Evolutionary conservation across 2,113 vertebrate genomes (phyloP).

Genomic region (Dunckerocampus dactyliophorus): DNA sequence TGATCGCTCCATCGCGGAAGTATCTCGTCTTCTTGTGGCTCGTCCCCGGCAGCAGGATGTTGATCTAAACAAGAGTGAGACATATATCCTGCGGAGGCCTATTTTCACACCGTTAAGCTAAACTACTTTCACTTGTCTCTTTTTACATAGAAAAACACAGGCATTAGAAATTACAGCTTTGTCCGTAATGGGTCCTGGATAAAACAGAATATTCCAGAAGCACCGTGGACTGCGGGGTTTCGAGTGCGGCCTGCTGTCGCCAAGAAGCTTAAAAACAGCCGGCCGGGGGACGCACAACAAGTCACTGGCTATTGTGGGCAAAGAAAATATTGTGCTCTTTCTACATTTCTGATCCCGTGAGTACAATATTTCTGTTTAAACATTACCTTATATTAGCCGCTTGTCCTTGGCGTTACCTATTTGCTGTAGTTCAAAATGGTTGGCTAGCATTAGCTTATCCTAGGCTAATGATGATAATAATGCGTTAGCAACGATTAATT

Average conservation of each 20-base stretch:
- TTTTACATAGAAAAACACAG: background rate
- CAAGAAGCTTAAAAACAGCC: slow-evolving; percentile 15
- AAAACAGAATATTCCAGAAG: slow-evolving; percentile 60
- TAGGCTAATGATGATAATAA: slow-evolving; percentile 56
- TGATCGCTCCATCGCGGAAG: slow-evolving; percentile 55
- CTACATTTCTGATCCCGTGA: slow-evolving; percentile 24
- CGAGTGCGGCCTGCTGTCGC: slow-evolving; percentile 35
- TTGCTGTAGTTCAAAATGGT: background rate
- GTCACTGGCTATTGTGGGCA: slow-evolving; percentile 41
- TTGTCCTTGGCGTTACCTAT: background rate
- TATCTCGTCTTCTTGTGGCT: background rate
- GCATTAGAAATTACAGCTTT: background rate
- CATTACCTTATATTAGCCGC: background rate
- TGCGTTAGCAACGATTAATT: no score
- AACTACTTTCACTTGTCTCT: background rate
- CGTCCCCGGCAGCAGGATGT: slow-evolving; percentile 44
- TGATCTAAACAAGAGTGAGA: slow-evolving; percentile 48
- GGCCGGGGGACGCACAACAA: background rate
- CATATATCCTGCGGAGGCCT: slow-evolving; percentile 22
- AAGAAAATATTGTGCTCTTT: slow-evolving; percentile 10
- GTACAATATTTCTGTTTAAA: background rate
- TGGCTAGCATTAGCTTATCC: slow-evolving; percentile 38
- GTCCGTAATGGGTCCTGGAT: slow-evolving; percentile 69
- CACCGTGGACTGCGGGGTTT: slow-evolving; percentile 45
- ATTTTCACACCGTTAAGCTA: slow-evolving; percentile 9